Conservation (phyloP, 30 jellyfish, hydroid and myxozoan genomes). For the Turritopsis dohrnii region DNA sequence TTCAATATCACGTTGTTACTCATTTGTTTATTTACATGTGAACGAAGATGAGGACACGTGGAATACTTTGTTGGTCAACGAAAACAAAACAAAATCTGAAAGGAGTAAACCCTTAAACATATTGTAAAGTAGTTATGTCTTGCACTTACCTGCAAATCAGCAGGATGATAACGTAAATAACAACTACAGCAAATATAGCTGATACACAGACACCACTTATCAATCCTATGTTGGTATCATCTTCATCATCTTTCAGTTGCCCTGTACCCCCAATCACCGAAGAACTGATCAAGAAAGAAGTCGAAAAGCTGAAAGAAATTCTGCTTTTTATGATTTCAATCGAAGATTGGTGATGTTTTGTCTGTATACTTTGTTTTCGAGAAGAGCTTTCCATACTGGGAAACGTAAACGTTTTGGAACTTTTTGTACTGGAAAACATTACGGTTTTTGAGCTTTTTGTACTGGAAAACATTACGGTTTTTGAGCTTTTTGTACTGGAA, state of each 20-base stretch:
- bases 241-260: neutral
- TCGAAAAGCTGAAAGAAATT: neutral
- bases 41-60: too few relatives aligned
- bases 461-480: neutral
- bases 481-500: neutral
- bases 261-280: neutral
- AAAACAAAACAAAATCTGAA: too few relatives aligned
- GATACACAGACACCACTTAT: neutral
- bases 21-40: too few relatives aligned
- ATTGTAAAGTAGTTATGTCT: too few relatives aligned
- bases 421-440: neutral
- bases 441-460: too few relatives aligned
- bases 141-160: neutral
- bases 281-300: neutral
- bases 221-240: neutral
- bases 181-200: neutral
- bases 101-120: too few relatives aligned
- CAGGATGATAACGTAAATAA: neutral
- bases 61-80: too few relatives aligned
- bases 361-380: neutral
- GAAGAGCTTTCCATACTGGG: neutral
- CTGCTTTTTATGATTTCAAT: neutral
- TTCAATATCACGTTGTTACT: too few relatives aligned
- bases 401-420: too few relatives aligned
- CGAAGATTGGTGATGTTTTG: neutral